Evolutionary conservation across 35 echinoderm and acorn worm genomes (phyloP).

Genomic region (Stichopus chloronotus): DNA sequence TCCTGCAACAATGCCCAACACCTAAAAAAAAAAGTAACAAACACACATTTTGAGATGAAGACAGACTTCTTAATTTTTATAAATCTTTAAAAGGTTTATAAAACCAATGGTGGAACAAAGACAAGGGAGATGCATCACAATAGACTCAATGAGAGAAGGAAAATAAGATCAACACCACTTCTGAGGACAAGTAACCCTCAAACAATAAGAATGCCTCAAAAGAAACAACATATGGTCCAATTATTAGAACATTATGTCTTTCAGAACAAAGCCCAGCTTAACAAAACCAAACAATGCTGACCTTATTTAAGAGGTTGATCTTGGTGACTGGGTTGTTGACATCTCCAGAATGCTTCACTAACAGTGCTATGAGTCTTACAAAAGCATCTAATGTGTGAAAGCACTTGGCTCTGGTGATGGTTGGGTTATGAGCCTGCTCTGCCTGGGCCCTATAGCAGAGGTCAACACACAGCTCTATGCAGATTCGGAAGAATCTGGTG

Average conservation of each 20-base stretch:
- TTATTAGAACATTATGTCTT: too few species aligned
- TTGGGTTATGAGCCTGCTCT: constrained; percentile 89
- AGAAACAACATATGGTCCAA: too few species aligned
- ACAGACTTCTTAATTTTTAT: not conserved
- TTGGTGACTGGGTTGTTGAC: constrained; percentile 96
- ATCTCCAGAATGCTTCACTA: constrained; percentile 98
- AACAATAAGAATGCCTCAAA: too few species aligned
- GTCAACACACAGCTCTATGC: constrained; percentile 96
- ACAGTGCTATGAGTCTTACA: constrained; percentile 90
- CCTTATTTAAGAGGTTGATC: constrained; percentile 98
- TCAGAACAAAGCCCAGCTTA: not conserved
- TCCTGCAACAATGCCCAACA: constrained; percentile 96
- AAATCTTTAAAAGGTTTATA: too few species aligned
- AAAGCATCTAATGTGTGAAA: constrained; percentile 99
- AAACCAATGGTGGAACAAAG: too few species aligned
- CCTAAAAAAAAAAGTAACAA: constrained; percentile 32
- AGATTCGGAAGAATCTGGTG: constrained; percentile 99
- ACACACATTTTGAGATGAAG: not conserved
- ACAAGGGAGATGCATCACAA: too few species aligned
- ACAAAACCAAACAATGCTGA: constrained; percentile 11
- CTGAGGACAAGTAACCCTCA: too few species aligned
- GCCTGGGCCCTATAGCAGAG: constrained; percentile 91
- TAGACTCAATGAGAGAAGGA: too few species aligned
- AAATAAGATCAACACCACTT: too few species aligned
- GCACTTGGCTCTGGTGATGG: constrained; percentile 95